These are phyloP conservation scores for Diacarnus erythraeanus DNA, from an alignment of 37 sponge, comb jelly and placozoan genomes.

Conservation along the genomic window DNA sequence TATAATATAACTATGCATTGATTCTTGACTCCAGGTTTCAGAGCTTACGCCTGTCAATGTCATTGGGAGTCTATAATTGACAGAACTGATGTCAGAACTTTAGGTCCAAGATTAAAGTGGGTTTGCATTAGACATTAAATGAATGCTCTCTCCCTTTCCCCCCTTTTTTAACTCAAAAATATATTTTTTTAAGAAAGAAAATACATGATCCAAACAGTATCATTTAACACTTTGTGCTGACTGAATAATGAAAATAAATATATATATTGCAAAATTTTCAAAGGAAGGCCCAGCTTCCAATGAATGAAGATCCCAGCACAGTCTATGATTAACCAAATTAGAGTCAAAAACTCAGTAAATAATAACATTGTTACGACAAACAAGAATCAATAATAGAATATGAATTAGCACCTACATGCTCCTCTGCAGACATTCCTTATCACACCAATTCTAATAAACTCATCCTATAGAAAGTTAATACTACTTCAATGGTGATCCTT, in stretches of 20 bases:
- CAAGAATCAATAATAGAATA: too few relatives aligned
- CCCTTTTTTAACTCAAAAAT: neutral
- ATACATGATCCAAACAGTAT: too few relatives aligned
- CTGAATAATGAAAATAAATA: too few relatives aligned
- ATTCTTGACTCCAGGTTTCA: constrained; percentile 42
- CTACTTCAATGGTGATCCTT: neutral
- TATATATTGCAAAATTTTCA: too few relatives aligned
- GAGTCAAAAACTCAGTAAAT: too few relatives aligned
- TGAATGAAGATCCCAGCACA: too few relatives aligned
- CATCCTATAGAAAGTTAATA: constrained; percentile 12
- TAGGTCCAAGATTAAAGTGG: constrained; percentile 51
- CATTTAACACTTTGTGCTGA: too few relatives aligned
- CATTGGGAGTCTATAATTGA: constrained; percentile 50
- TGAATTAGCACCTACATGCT: constrained; percentile 21
- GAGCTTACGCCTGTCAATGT: constrained; percentile 86
- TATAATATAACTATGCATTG: too few relatives aligned
- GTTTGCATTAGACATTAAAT: constrained; percentile 58
- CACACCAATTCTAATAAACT: constrained; percentile 56
- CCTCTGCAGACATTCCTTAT: constrained; percentile 59
- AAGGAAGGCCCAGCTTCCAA: too few relatives aligned
- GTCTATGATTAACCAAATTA: too few relatives aligned
- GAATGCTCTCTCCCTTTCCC: neutral
- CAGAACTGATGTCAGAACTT: neutral
- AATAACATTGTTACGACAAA: too few relatives aligned
- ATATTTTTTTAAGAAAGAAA: too few relatives aligned